phyloP scores from a whole-genome alignment of 2,797 vertebrate genomes.

The Esox lucius region DNA sequence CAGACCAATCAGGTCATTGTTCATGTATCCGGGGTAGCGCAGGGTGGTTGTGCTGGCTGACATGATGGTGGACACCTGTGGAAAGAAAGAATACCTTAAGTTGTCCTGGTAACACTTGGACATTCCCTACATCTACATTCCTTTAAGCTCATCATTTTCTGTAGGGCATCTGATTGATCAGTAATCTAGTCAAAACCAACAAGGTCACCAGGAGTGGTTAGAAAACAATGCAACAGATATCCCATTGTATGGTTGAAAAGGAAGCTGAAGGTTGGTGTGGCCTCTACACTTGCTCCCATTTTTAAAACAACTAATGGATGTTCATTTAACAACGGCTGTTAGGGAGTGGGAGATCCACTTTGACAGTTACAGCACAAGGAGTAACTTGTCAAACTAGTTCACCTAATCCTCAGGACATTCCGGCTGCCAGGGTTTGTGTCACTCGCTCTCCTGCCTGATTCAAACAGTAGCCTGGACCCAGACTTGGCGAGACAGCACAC shows the following conservation, averaged over 20 bases:
- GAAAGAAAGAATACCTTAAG: not conserved
- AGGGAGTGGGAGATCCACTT: constrained; percentile 47
- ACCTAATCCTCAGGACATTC: constrained; percentile 32
- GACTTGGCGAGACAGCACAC: not conserved
- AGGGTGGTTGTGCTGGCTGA: constrained; percentile 95
- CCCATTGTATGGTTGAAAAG: not conserved
- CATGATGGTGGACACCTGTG: constrained; percentile 97
- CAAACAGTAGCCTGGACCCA: not conserved
- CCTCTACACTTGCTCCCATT: not conserved
- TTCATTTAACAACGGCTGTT: constrained; percentile 15
- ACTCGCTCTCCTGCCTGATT: not conserved
- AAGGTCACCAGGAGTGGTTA: too few species aligned
- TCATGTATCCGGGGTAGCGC: constrained; percentile 95
- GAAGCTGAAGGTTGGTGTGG: not conserved
- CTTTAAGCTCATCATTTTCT: not conserved
- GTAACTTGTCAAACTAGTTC: constrained; percentile 58
- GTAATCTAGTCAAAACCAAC: too few species aligned
- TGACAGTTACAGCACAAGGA: constrained; percentile 13
- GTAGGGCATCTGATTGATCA: not conserved
- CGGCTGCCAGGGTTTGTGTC: not conserved
- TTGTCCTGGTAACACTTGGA: not conserved
- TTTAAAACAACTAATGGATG: not conserved
- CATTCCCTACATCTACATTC: not conserved
- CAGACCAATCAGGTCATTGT: constrained; percentile 94
- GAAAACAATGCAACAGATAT: not conserved